phyloP scores from a whole-genome alignment of 1,140 invertebrate species.

The Ceratina japonica region DNA sequence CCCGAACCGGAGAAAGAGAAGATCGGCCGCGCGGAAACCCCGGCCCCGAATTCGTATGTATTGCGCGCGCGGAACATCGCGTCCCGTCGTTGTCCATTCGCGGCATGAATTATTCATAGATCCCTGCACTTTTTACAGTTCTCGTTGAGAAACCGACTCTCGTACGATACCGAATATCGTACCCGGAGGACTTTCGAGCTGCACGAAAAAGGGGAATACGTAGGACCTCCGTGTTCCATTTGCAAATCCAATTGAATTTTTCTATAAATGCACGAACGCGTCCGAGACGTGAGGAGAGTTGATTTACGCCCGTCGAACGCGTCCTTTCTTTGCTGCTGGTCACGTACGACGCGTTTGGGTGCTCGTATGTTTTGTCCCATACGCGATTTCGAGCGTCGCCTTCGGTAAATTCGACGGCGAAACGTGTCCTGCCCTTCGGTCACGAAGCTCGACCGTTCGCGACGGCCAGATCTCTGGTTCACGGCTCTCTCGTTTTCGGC shows the following conservation, averaged over 20 bases:
- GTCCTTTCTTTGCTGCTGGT: conserved; percentile 4
- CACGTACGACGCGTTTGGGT: conserved; percentile 6
- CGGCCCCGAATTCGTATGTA: not conserved
- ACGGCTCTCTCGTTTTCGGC: not conserved
- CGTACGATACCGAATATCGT: not conserved
- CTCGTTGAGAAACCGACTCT: not conserved
- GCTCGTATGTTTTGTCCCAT: conserved; percentile 20
- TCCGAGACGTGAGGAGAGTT: not conserved
- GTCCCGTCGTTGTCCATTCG: conserved; percentile 19
- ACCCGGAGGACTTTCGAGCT: no score
- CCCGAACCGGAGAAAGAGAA: not conserved
- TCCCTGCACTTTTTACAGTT: not conserved
- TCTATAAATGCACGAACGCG: not conserved
- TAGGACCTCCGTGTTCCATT: no score
- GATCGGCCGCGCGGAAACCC: not conserved
- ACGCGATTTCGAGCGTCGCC: not conserved
- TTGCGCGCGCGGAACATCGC: not conserved
- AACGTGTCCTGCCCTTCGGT: no score
- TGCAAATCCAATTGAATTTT: not conserved
- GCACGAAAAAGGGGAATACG: no score
- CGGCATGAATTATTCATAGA: conserved; percentile 65
- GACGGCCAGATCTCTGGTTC: no score
- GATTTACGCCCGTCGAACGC: not conserved
- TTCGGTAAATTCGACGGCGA: no score
- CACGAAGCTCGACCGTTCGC: no score